Percentiles rank a stretch among this genome's conserved stretches.
These are phyloP conservation scores for Bombus pascuorum DNA, from an alignment of 1,140 invertebrate species.

Conservation along the genomic window DNA sequence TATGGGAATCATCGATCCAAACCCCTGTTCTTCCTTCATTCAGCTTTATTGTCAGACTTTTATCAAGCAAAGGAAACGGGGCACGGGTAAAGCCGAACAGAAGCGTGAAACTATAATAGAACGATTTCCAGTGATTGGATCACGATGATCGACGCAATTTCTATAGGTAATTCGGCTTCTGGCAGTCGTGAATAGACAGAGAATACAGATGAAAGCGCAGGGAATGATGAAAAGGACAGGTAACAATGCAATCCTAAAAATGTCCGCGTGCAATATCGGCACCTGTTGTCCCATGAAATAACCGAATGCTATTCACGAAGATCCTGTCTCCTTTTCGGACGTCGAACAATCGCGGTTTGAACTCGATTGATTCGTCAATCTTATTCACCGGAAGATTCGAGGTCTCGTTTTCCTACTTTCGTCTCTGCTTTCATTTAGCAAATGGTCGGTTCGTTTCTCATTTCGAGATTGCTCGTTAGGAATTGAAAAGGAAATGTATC, in stretches of 20 bases:
- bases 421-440: not conserved
- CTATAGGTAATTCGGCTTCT: slow-evolving; percentile 16
- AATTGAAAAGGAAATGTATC: not conserved
- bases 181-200: not conserved
- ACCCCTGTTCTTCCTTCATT: not conserved
- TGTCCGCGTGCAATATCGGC: slow-evolving; percentile 32
- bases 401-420: too few relatives aligned
- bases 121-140: not conserved
- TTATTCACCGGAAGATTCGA: not conserved
- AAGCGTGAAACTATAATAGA: not conserved
- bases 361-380: slow-evolving; percentile 8
- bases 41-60: not conserved
- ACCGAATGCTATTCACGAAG: slow-evolving; percentile 14
- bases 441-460: not conserved
- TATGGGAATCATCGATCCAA: slow-evolving; percentile 29
- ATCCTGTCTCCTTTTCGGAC: not conserved
- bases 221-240: not conserved
- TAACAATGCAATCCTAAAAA: slow-evolving; percentile 28
- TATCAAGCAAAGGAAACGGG: not conserved
- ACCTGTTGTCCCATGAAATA: slow-evolving; percentile 43
- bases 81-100: not conserved
- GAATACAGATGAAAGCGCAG: too few relatives aligned
- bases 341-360: not conserved
- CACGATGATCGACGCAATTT: not conserved
- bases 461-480: not conserved